Percentiles rank a stretch among this genome's conserved stretches.
Conservation (phyloP, 1,140 invertebrate genomes). For the Plutomurus gul region DNA sequence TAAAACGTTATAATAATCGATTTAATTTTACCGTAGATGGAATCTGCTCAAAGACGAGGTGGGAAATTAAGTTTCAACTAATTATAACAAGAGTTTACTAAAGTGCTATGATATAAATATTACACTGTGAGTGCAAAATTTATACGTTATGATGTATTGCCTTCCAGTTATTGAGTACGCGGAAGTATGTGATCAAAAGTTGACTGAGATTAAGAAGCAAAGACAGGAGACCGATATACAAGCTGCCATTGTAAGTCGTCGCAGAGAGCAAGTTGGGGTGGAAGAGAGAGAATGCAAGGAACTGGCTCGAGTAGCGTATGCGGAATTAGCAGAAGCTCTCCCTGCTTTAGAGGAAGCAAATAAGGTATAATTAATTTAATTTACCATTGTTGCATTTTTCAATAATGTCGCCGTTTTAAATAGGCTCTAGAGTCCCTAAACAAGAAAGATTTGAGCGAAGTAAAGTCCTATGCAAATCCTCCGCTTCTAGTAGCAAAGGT, state of each 20-base stretch:
- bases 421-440: conserved; percentile 79
- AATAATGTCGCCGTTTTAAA: neutral
- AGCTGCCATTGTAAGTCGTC: conserved; percentile 55
- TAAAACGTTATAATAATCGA: too few species aligned
- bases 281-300: conserved; percentile 79
- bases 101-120: neutral
- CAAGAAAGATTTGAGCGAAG: conserved; percentile 85
- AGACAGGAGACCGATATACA: conserved; percentile 77
- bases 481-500: conserved; percentile 84
- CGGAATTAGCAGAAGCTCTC: conserved; percentile 79
- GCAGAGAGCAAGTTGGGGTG: conserved; percentile 64
- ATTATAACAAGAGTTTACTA: neutral
- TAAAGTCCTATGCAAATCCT: conserved; percentile 82
- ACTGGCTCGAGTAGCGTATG: conserved; percentile 75
- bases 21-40: too few species aligned
- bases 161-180: conserved; percentile 68
- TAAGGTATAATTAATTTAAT: conserved; percentile 54
- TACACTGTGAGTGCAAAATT: conserved; percentile 55
- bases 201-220: conserved; percentile 75
- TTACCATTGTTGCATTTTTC: neutral
- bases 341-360: conserved; percentile 82
- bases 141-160: conserved; percentile 41
- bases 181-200: conserved; percentile 73
- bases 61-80: conserved; percentile 4
- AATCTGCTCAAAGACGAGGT: conserved; percentile 71